phyloP scores from a whole-genome alignment of 2,113 vertebrate species.

The Vireo altiloquus region DNA sequence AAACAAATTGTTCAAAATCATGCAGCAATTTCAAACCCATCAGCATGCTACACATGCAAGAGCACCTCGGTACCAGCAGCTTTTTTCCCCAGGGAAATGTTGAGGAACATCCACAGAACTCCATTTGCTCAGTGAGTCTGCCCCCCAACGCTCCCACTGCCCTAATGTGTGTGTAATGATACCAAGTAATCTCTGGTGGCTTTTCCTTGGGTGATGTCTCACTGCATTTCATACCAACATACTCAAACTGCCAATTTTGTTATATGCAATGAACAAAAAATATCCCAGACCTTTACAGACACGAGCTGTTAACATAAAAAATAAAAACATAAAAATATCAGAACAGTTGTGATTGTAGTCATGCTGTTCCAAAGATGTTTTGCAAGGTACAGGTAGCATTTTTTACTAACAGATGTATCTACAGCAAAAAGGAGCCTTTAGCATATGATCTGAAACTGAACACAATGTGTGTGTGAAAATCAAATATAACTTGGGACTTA shows the following conservation, averaged over 20 bases:
- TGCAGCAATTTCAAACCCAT: neutral
- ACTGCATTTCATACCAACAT: neutral
- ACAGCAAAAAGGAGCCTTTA: neutral
- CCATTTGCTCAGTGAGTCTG: neutral
- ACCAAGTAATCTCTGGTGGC: neutral
- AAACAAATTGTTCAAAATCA: neutral
- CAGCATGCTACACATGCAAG: fast-evolving
- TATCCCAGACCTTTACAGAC: neutral
- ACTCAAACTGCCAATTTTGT: neutral
- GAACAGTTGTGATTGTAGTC: neutral
- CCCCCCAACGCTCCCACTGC: fast-evolving
- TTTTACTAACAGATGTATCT: neutral
- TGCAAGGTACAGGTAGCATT: neutral
- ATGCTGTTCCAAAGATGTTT: neutral
- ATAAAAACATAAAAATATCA: neutral
- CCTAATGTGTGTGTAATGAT: fast-evolving
- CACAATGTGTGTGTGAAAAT: neutral
- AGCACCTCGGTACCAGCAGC: neutral
- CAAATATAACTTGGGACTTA: neutral
- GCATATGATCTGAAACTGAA: neutral
- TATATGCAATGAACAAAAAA: neutral
- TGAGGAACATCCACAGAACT: neutral
- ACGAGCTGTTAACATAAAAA: neutral
- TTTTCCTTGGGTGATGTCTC: neutral
- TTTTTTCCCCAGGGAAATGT: fast-evolving